Conservation (phyloP, 2,888 invertebrate genomes). For the Zaprionus lineosus region DNA sequence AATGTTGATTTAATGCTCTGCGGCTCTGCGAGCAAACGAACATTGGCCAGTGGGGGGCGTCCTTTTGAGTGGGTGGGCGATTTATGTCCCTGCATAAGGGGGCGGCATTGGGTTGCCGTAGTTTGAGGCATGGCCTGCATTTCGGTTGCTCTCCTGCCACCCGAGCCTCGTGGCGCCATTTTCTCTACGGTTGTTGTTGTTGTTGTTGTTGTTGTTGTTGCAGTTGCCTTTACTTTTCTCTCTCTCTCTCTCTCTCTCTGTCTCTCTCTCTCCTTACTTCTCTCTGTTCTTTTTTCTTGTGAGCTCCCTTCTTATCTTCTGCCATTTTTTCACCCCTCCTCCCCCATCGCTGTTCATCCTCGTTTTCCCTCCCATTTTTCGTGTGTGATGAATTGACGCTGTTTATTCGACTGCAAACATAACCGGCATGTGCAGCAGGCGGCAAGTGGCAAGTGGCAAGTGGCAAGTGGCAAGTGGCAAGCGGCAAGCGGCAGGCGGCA, state of each 20-base stretch:
- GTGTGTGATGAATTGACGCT: conserved; percentile 75
- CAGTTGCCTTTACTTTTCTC: conserved; percentile 1
- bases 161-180: conserved; percentile 69
- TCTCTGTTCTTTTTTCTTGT: too few relatives aligned
- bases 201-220: conserved; percentile 23
- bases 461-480: too few relatives aligned
- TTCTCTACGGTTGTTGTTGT: conserved; percentile 29
- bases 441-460: too few relatives aligned
- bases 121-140: conserved; percentile 35
- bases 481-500: too few relatives aligned
- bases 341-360: not conserved
- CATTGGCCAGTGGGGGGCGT: not conserved
- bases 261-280: not conserved
- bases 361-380: conserved; percentile 20
- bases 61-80: not conserved
- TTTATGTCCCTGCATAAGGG: too few relatives aligned
- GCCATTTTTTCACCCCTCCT: not conserved
- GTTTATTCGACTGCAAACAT: conserved; percentile 77
- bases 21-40: conserved; percentile 22
- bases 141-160: conserved; percentile 36
- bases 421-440: conserved; percentile 54
- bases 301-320: not conserved
- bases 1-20: conserved; percentile 79
- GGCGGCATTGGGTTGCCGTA: not conserved
- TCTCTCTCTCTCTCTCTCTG: not conserved